These are phyloP conservation scores for Nycticryphes semicollaris DNA, from an alignment of 2,113 vertebrate genomes.

Conservation along the genomic window DNA sequence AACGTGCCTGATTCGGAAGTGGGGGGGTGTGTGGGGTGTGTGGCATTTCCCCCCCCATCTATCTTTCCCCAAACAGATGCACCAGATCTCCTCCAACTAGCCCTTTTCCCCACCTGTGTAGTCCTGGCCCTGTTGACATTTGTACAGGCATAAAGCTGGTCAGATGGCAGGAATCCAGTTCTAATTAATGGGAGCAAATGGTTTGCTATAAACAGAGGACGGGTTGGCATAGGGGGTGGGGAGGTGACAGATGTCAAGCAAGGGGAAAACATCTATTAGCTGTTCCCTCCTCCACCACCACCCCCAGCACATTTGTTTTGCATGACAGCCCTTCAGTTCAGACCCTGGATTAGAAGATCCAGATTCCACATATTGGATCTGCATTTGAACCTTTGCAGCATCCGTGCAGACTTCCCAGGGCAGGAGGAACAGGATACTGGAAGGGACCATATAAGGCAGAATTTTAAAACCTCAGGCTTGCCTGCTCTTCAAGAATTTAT, in stretches of 20 bases:
- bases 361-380: accelerated
- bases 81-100: neutral
- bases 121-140: neutral
- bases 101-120: slow-evolving; percentile 8
- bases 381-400: neutral
- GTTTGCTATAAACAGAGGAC: slow-evolving; percentile 47
- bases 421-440: neutral
- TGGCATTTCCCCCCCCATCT: neutral
- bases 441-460: neutral
- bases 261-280: slow-evolving; percentile 46
- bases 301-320: neutral
- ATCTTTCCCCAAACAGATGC: neutral
- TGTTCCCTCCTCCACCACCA: neutral
- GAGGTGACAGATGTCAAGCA: slow-evolving; percentile 50
- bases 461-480: neutral
- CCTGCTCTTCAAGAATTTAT: neutral
- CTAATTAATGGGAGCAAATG: slow-evolving; percentile 55
- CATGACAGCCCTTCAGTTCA: neutral
- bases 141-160: neutral
- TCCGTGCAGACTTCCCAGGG: neutral
- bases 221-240: neutral
- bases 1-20: neutral
- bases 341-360: neutral
- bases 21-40: too few relatives aligned
- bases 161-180: slow-evolving; percentile 33